phyloP scores from a whole-genome alignment of 2,888 invertebrate species.

The Machimus atricapillus region DNA sequence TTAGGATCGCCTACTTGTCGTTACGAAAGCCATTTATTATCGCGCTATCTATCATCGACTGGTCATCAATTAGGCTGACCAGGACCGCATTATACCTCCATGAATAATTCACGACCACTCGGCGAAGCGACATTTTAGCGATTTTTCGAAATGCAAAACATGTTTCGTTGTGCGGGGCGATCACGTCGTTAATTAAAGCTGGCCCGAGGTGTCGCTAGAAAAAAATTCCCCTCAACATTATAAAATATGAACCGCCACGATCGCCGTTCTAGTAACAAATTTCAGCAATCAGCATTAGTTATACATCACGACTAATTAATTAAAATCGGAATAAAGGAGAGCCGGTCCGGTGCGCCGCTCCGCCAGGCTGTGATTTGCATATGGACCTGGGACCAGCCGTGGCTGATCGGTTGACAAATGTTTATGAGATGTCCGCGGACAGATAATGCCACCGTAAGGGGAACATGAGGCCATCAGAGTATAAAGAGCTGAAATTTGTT shows the following conservation, averaged over 20 bases:
- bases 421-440: conserved; percentile 35
- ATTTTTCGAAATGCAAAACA: conserved; percentile 34
- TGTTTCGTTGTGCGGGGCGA: background rate
- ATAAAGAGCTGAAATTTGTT: conserved; percentile 29
- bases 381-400: background rate
- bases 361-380: conserved; percentile 19
- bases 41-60: conserved; percentile 41
- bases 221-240: background rate
- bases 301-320: conserved; percentile 45
- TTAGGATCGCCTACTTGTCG: conserved; percentile 45
- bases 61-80: conserved; percentile 33
- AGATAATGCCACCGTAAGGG: conserved; percentile 39
- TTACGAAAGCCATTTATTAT: conserved; percentile 42
- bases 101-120: conserved; percentile 22
- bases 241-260: conserved; percentile 10
- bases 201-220: conserved; percentile 2
- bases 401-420: conserved; percentile 36
- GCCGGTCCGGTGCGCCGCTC: background rate
- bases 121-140: conserved; percentile 10
- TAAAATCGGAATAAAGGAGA: background rate
- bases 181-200: conserved; percentile 36
- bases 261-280: conserved; percentile 30
- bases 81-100: conserved; percentile 20
- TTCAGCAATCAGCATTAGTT: conserved; percentile 40
- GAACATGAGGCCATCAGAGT: conserved; percentile 14